These are phyloP conservation scores for Hymenochirus boettgeri DNA, from an alignment of 2,113 vertebrate species.

Conservation along the genomic window DNA sequence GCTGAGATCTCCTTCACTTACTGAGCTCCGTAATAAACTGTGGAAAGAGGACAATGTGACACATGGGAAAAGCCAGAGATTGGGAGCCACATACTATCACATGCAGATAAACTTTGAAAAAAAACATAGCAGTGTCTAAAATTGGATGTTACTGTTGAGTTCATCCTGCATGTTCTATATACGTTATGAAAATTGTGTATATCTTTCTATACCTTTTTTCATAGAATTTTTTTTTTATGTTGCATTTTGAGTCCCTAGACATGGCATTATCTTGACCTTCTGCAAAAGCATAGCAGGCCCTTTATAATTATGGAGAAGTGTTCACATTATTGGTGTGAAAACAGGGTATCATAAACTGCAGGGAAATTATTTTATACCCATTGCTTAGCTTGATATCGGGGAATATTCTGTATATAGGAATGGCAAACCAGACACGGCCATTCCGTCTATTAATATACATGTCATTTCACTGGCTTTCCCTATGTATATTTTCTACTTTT, in stretches of 20 bases:
- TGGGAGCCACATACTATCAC: conserved; percentile 54
- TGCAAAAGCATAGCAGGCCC: neutral
- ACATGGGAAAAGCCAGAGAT: conserved; percentile 45
- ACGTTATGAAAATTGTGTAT: conserved; percentile 61
- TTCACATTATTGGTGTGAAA: conserved; percentile 47
- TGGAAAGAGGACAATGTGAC: conserved; percentile 43
- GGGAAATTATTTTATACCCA: conserved; percentile 37
- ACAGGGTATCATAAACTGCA: conserved; percentile 61
- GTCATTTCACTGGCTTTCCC: conserved; percentile 41
- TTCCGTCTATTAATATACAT: conserved; percentile 17
- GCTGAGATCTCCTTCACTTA: conserved; percentile 46
- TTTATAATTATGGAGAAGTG: neutral
- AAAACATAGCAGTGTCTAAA: conserved; percentile 73
- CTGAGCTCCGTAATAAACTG: conserved; percentile 48
- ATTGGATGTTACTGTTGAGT: conserved; percentile 40
- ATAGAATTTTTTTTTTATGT: conserved; percentile 31
- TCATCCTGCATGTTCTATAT: conserved; percentile 48
- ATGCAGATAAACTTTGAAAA: conserved; percentile 65
- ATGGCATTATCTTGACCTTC: neutral
- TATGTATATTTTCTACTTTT: conserved; percentile 13
- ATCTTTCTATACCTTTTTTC: conserved; percentile 59
- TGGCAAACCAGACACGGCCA: neutral
- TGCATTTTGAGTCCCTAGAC: neutral
- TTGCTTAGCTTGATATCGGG: conserved; percentile 11
- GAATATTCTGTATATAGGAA: conserved; percentile 26